phyloP scores from a whole-genome alignment of 2,113 vertebrate species.

The Ptilonorhynchus violaceus region DNA sequence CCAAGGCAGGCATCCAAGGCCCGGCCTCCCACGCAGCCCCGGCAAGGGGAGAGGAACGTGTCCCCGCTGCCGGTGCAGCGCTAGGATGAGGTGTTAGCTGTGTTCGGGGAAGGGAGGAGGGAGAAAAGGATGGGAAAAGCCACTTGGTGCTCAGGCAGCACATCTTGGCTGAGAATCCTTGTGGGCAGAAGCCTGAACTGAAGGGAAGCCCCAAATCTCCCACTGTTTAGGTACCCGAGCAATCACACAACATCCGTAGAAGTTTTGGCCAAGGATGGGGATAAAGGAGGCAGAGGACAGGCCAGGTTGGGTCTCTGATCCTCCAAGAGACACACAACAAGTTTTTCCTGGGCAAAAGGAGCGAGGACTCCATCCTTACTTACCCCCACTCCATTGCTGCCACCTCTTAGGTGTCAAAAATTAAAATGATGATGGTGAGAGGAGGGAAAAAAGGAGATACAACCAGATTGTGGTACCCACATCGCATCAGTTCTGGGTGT shows the following conservation, averaged over 20 bases:
- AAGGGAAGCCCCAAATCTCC: not conserved
- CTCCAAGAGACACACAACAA: accelerated
- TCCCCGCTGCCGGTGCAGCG: not conserved
- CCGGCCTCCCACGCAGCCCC: not conserved
- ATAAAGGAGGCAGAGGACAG: not conserved
- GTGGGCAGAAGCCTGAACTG: not conserved
- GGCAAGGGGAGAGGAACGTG: not conserved
- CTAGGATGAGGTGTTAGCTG: not conserved
- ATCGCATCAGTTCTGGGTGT: not conserved
- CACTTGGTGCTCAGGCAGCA: not conserved
- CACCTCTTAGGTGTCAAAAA: not conserved
- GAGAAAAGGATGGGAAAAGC: not conserved
- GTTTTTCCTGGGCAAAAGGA: not conserved
- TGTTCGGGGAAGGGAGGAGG: not conserved
- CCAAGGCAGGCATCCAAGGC: not conserved
- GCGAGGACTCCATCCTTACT: accelerated
- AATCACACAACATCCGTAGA: not conserved
- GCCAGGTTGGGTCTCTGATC: not conserved
- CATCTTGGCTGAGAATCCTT: not conserved
- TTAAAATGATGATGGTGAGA: not conserved
- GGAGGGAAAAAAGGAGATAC: not conserved
- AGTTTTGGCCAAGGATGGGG: accelerated
- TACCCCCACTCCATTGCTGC: not conserved
- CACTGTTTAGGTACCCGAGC: accelerated
- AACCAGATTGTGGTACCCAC: not conserved